A percentile compares a stretch with the other conserved stretches of the same genome.
Conservation (phyloP, 2,888 invertebrate genomes). For the Leptopilina myrica region DNA sequence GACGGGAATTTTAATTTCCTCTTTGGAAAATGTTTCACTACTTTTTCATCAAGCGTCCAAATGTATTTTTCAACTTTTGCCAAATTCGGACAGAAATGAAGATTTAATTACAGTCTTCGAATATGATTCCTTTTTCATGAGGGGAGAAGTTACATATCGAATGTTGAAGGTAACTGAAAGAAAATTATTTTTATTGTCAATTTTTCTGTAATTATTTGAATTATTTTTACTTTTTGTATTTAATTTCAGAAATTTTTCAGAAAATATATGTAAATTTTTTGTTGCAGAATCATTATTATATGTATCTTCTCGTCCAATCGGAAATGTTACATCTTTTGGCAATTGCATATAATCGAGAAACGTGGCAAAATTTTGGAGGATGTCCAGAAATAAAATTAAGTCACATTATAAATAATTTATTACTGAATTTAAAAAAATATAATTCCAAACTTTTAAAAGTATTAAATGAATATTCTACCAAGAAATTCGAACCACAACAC, state of each 20-base stretch:
- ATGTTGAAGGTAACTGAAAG: slow-evolving; percentile 60
- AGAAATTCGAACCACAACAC: slow-evolving; percentile 56
- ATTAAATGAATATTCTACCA: slow-evolving; percentile 61
- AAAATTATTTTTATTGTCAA: not conserved
- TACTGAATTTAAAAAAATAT: slow-evolving; percentile 53
- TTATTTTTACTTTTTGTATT: too few species aligned
- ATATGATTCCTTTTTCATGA: slow-evolving; percentile 54
- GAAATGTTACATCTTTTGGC: slow-evolving; percentile 69
- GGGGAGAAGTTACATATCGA: slow-evolving; percentile 67
- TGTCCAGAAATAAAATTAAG: slow-evolving; percentile 60
- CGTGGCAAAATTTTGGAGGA: slow-evolving; percentile 47
- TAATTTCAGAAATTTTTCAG: too few species aligned
- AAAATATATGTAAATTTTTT: too few species aligned
- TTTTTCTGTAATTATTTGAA: too few species aligned
- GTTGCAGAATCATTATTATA: slow-evolving; percentile 68
- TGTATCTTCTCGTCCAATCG: slow-evolving; percentile 70
- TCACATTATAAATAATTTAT: slow-evolving; percentile 58
- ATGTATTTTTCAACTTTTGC: slow-evolving; percentile 60
- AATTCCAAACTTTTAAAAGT: slow-evolving; percentile 57
- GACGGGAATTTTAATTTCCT: slow-evolving; percentile 61
- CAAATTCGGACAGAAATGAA: slow-evolving; percentile 49
- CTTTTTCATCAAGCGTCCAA: slow-evolving; percentile 61
- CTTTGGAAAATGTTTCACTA: slow-evolving; percentile 61
- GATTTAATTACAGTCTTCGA: slow-evolving; percentile 60
- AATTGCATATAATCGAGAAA: slow-evolving; percentile 60